Percentiles rank a stretch among this genome's conserved stretches.
Conservation (phyloP, 2,797 vertebrate species). For the Cuculus canorus region DNA sequence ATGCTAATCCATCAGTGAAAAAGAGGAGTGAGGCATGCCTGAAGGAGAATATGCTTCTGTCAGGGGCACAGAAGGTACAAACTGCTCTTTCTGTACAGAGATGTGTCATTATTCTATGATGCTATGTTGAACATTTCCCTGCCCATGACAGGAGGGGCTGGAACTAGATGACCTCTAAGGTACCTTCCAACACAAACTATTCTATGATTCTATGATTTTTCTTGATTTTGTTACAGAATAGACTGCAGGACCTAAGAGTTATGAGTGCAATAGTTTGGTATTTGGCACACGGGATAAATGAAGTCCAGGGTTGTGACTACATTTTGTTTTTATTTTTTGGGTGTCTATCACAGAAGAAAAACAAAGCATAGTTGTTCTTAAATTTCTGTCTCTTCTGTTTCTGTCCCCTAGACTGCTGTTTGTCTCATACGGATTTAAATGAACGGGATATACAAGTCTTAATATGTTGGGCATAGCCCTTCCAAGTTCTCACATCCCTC, state of each 20-base stretch:
- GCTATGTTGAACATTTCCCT: too few relatives aligned
- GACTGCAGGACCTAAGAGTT: not conserved
- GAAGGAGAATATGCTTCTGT: not conserved
- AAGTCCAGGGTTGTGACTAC: not conserved
- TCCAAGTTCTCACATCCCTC: not conserved
- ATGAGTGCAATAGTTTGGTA: not conserved
- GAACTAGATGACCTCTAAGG: too few relatives aligned
- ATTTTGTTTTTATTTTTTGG: not conserved
- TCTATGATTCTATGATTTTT: too few relatives aligned
- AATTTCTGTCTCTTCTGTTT: not conserved
- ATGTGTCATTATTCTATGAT: not conserved
- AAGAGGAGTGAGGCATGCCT: not conserved
- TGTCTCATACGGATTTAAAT: not conserved
- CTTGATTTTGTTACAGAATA: not conserved
- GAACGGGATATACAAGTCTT: not conserved
- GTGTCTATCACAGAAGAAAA: not conserved
- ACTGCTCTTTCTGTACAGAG: not conserved
- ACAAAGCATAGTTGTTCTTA: not conserved
- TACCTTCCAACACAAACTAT: too few relatives aligned
- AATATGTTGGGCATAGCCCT: not conserved
- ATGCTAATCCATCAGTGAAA: not conserved
- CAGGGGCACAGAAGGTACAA: not conserved
- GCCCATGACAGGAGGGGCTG: too few relatives aligned
- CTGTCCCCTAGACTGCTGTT: not conserved
- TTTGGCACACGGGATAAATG: not conserved